Evolutionary conservation across 2,797 vertebrate genomes (phyloP), one percentile per base, ranked within the genome.

Genomic region (Scolopax rusticola): DNA sequence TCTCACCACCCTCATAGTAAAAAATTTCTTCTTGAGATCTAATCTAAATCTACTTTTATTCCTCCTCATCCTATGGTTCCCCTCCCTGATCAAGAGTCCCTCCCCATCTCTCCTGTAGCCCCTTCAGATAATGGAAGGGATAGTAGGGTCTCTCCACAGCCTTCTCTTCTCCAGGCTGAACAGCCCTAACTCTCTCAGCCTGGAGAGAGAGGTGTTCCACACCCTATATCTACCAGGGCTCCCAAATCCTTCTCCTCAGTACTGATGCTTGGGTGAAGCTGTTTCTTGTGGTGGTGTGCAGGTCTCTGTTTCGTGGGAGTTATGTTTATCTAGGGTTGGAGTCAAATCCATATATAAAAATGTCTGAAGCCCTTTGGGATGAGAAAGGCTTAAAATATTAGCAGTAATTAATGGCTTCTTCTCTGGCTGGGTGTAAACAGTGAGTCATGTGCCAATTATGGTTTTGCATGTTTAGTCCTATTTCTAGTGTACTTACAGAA

Each of bases 401-500:
- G 70, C 82, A 13, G 70, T 93, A 95, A 93, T 96, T 96, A 95
- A 92, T 54, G 84, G 64, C 93, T 96, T 50, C 84, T 71, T 88
- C 64, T 71, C 93, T 40, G 71, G 16, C 86, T 89, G 88, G 81
- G 33, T 80, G 84, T 95, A 97, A 97, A 94, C 88, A 97, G 88
- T 96, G 93, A 96, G 86, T 97, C 96, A 96, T 96, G 95, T 92
- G 95, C 92, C 85, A 94, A 84, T 92, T 92, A 51, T 28, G 94
- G 91, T 28, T 92, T 91, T 95, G 92, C 88, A 90, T 95, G 96
- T 93, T 97, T 92, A 12, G 95, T 95, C 95, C 84, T 96, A 95
- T 93, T 96, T 89, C 93, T 80, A 53, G 95, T 68, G 84, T 43
- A 6, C 87, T 43, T 50, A 75, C 75, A 86, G 87, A 75, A 65